Evolutionary conservation across 2,888 invertebrate genomes (phyloP).

Genomic region (Cordilura impudica): DNA sequence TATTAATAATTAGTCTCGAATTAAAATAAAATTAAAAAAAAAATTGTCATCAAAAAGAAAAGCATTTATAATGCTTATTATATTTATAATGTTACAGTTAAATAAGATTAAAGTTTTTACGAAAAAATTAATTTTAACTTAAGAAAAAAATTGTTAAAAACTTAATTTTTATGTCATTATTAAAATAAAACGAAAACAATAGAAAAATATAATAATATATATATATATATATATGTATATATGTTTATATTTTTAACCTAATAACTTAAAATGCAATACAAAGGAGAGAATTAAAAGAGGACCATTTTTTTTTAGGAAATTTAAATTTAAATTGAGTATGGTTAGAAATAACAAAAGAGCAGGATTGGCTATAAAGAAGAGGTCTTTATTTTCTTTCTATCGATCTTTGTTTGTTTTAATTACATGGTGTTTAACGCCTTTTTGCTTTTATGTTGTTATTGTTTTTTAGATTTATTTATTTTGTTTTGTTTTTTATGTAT

Average conservation of each 20-base stretch:
- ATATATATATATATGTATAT: not conserved
- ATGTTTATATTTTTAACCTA: not conserved
- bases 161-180: slow-evolving; percentile 5
- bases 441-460: slow-evolving; percentile 31
- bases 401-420: slow-evolving; percentile 36
- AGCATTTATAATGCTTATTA: slow-evolving; percentile 53
- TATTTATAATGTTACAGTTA: slow-evolving; percentile 28
- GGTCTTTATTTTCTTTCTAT: slow-evolving; percentile 3
- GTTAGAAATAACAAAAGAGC: not conserved
- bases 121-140: slow-evolving; percentile 24
- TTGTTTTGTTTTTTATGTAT: slow-evolving; percentile 40
- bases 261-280: slow-evolving; percentile 28
- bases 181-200: not conserved
- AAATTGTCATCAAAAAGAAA: slow-evolving; percentile 45
- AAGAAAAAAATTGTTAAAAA: slow-evolving; percentile 20
- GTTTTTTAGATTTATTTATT: slow-evolving; percentile 39
- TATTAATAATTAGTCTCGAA: slow-evolving; percentile 58
- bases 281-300: not conserved
- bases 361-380: slow-evolving; percentile 24
- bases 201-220: not conserved
- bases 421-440: slow-evolving; percentile 58
- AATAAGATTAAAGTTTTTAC: slow-evolving; percentile 18
- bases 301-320: not conserved
- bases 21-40: slow-evolving; percentile 44
- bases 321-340: not conserved